Base-by-base conservation (phyloP, 2,888 invertebrate species). In the Carpatolechia fugitivella region DNA sequence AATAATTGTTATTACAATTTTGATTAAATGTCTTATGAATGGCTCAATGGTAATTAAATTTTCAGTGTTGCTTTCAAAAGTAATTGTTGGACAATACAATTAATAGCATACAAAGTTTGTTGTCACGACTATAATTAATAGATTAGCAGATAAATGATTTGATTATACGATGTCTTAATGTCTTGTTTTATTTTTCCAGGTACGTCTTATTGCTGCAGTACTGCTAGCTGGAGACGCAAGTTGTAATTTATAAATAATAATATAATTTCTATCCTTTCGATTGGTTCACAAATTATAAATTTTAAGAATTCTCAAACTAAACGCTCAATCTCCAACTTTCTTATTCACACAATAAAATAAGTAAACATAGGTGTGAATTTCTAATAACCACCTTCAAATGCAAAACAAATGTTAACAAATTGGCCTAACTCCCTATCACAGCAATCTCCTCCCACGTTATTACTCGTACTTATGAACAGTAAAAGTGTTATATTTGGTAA, bases 381-480 rank as follows among this genome's bases (percentile, higher is more conserved):
- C n/a, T n/a, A n/a, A n/a, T n/a, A n/a, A n/a, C n/a, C n/a, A n/a
- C n/a, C n/a, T n/a, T n/a, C n/a, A n/a, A n/a, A n/a, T n/a, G n/a
- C n/a, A n/a, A n/a, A n/a, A 50, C 29, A 20, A 38, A 50, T 50
- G 20, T 29, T 16, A 13, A 50, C 50, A 38, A 49, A 50, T 50
- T 38, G 24, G 3, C 24, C 6, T 24, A 24, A 24, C 24, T 24
- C 24, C 24, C 20, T 44, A 29, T 44, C 40, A 20, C 35, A 56
- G 44, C 56, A 56, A 54, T 58, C 53, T 53, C 44, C 46, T 31
- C 56, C 51, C 48, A 56, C 56, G 57, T 56, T 49, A 46, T 47
- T 41, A 54, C 51, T 60, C 52, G 54, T 61, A 55, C 57, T 61
- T 29, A 24, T 29, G 6, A 20, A 20, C 6, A 7, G 44, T 44